Conservation (phyloP, 1,140 invertebrate species). For the Bradynema listronoti region DNA sequence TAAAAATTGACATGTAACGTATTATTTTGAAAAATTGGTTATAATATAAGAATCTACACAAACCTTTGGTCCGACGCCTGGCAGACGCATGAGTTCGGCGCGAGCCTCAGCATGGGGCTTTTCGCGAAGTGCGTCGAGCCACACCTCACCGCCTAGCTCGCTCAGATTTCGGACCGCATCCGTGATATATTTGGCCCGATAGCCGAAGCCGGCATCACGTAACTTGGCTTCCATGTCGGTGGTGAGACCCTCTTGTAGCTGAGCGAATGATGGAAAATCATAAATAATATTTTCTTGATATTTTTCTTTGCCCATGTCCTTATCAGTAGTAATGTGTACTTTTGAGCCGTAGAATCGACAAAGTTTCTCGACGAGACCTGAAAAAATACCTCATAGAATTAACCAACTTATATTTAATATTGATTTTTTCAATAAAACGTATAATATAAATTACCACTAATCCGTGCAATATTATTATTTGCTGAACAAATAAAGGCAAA, state of each 20-base stretch:
- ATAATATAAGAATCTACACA: background rate
- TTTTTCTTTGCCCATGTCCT: slow-evolving; percentile 56
- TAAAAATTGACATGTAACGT: slow-evolving; percentile 6
- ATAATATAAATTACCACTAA: slow-evolving; percentile 28
- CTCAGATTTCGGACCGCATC: slow-evolving; percentile 22
- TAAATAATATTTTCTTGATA: slow-evolving; percentile 68
- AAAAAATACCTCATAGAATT: slow-evolving; percentile 8
- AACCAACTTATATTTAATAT: background rate
- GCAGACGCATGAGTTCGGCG: slow-evolving; percentile 17
- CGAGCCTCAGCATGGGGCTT: slow-evolving; percentile 24
- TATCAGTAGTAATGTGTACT: slow-evolving; percentile 13
- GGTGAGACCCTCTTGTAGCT: slow-evolving; percentile 61
- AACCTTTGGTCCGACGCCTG: slow-evolving; percentile 41
- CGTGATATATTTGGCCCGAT: slow-evolving; percentile 77
- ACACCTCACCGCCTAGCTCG: slow-evolving; percentile 16
- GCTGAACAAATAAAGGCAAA: slow-evolving; percentile 94
- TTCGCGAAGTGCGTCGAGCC: slow-evolving; percentile 16
- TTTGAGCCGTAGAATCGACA: slow-evolving; percentile 73
- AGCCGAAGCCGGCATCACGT: slow-evolving; percentile 70
- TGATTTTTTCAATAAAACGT: background rate
- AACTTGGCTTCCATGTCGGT: slow-evolving; percentile 69
- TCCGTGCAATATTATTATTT: slow-evolving; percentile 79
- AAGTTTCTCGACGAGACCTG: slow-evolving; percentile 80
- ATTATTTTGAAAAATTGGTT: background rate
- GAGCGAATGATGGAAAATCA: slow-evolving; percentile 72